Conservation (phyloP, 2,797 vertebrate species). For the Agapornis canus region DNA sequence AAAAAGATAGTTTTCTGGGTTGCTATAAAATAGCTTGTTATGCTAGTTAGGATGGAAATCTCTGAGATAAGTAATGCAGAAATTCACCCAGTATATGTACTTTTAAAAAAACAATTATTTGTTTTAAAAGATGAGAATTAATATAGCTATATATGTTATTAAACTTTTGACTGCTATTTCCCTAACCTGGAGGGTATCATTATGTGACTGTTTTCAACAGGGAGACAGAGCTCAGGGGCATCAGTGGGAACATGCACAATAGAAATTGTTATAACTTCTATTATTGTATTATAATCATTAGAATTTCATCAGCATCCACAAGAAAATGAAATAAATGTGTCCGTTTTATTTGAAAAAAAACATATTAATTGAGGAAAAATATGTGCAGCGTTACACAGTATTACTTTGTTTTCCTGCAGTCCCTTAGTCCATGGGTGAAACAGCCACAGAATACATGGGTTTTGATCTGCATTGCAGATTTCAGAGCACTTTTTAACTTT, state of each 20-base stretch:
- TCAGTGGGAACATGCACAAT: background rate
- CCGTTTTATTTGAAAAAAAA: background rate
- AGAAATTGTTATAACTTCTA: background rate
- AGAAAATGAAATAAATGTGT: background rate
- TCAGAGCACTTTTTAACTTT: background rate
- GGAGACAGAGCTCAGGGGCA: background rate
- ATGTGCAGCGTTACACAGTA: background rate
- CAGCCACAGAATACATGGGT: background rate
- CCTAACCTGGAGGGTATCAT: background rate
- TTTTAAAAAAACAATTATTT: background rate
- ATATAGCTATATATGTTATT: background rate
- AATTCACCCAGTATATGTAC: background rate
- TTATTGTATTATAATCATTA: background rate
- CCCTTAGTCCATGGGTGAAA: background rate
- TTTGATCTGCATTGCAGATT: constrained; percentile 42
- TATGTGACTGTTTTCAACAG: background rate
- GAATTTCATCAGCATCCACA: background rate
- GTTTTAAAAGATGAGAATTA: background rate
- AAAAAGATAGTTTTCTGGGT: background rate
- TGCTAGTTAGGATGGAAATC: background rate
- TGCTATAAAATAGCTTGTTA: background rate
- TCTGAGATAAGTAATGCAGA: background rate
- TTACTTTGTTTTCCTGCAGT: background rate
- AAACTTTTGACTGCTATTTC: background rate
- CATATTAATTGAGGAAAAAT: background rate